Conservation (phyloP, 1,140 invertebrate species). For the Bombus cullumanus region DNA sequence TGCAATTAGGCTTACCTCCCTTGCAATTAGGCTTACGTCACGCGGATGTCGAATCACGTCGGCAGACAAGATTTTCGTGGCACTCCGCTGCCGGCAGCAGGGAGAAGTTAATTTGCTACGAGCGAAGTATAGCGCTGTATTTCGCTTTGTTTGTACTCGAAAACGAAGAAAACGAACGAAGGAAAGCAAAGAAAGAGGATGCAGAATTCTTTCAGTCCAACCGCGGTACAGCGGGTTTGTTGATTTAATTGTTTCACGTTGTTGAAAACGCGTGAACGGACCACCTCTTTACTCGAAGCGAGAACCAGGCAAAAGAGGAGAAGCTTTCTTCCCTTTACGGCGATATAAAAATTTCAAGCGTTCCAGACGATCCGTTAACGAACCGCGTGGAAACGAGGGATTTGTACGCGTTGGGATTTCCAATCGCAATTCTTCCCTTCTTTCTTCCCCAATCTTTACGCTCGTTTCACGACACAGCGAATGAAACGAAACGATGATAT, state of each 20-base stretch:
- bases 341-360: background rate
- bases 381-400: conserved; percentile 24
- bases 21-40: conserved; percentile 45
- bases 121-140: no score
- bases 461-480: background rate
- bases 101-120: conserved; percentile 4
- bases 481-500: background rate
- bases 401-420: conserved; percentile 15
- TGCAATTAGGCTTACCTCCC: conserved; percentile 49
- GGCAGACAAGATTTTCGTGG: background rate
- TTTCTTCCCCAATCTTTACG: background rate
- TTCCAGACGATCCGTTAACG: conserved; percentile 5
- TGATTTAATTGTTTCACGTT: background rate
- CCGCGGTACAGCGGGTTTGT: background rate
- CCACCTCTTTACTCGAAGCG: background rate
- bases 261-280: background rate
- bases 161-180: background rate
- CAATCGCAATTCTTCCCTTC: background rate
- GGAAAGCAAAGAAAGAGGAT: no score
- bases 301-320: background rate
- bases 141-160: no score
- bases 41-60: conserved; percentile 25
- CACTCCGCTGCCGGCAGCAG: background rate
- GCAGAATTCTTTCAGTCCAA: background rate
- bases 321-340: background rate